phyloP scores from a whole-genome alignment of 2,113 vertebrate genomes.

The Gnathonemus echidnorhynchus region DNA sequence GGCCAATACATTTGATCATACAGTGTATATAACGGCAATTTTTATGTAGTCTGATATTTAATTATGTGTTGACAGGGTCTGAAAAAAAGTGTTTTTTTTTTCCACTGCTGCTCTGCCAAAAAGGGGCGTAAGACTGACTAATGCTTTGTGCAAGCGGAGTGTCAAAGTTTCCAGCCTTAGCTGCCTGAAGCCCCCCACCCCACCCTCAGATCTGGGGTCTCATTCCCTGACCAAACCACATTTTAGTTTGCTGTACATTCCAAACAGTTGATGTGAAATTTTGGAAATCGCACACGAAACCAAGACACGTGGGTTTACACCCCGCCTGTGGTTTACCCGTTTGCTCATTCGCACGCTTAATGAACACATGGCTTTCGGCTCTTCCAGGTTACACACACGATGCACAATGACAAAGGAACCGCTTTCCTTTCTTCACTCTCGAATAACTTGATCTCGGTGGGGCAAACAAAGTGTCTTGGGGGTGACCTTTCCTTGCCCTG shows the following conservation, averaged over 20 bases:
- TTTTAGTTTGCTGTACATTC: neutral
- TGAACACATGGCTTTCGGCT: neutral
- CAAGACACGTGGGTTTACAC: neutral
- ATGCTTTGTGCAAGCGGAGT: neutral
- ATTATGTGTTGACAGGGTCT: neutral
- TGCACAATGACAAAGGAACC: neutral
- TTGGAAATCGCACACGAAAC: neutral
- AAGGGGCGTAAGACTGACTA: neutral
- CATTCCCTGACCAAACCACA: neutral
- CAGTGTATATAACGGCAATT: neutral
- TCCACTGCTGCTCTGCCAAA: neutral
- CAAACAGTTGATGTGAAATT: neutral
- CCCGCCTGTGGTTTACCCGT: neutral
- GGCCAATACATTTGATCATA: neutral
- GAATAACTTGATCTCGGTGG: no score
- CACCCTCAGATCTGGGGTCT: neutral
- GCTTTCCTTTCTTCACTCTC: neutral
- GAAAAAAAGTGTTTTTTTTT: neutral
- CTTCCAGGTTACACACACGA: neutral
- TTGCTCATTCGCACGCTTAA: neutral
- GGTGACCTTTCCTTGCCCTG: neutral
- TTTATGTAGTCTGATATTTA: neutral
- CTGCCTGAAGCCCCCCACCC: neutral
- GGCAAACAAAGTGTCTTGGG: neutral
- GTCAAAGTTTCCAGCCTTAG: neutral